Conservation (phyloP, 64 coral and sea anemone genomes). For the Acropora yongei region DNA sequence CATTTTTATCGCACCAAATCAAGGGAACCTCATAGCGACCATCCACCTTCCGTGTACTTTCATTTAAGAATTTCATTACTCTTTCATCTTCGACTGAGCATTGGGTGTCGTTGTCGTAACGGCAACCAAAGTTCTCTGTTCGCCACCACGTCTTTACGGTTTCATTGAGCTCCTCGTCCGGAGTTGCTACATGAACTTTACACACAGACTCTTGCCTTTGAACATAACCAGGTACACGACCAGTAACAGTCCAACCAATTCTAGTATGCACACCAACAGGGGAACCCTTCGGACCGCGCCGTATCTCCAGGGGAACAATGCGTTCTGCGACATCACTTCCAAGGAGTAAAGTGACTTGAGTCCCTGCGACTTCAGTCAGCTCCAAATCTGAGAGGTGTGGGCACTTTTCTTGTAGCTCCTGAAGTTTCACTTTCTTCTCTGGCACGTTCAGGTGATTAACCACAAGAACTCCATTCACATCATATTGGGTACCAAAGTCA, state of each 20-base stretch:
- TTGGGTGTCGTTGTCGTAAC: conserved; percentile 17
- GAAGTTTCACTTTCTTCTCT: neutral
- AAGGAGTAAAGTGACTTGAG: conserved; percentile 33
- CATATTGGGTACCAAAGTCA: conserved; percentile 36
- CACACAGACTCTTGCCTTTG: conserved; percentile 3
- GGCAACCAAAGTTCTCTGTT: conserved; percentile 38
- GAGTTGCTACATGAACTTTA: conserved; percentile 31
- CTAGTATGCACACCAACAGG: conserved; percentile 30
- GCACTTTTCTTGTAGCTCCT: conserved; percentile 20
- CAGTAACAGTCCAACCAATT: conserved; percentile 43
- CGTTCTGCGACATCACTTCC: conserved; percentile 17
- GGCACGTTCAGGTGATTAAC: conserved; percentile 30
- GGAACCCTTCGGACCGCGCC: neutral
- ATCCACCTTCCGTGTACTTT: conserved; percentile 7
- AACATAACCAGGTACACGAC: conserved; percentile 22
- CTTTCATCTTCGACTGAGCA: conserved; percentile 35
- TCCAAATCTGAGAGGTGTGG: conserved; percentile 18
- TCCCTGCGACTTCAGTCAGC: neutral
- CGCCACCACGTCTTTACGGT: conserved; percentile 5
- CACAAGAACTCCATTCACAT: conserved; percentile 22
- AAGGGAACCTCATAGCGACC: conserved; percentile 32
- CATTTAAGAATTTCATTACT: conserved; percentile 24
- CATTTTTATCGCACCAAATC: neutral
- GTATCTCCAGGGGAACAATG: conserved; percentile 31
- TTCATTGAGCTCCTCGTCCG: neutral